Conservation (phyloP, 2,113 vertebrate species). For the Silurus asotus region DNA sequence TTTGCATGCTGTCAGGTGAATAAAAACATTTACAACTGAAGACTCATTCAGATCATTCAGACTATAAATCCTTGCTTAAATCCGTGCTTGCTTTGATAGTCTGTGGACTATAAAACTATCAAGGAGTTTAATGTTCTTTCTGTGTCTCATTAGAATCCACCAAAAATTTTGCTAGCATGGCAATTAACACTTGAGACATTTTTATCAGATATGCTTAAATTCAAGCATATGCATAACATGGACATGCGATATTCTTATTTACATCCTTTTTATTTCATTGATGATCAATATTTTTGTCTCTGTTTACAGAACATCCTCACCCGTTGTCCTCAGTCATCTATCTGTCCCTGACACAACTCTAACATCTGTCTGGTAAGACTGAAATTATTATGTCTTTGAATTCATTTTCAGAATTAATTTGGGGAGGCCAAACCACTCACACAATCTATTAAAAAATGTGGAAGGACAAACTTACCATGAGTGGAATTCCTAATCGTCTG, state of each 20-base stretch:
- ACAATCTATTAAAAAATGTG: background rate
- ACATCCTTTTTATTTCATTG: background rate
- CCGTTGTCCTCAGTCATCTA: conserved; percentile 23
- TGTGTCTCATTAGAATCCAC: background rate
- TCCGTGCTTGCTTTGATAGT: background rate
- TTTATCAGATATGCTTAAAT: background rate
- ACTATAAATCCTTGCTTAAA: background rate
- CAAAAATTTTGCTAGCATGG: background rate
- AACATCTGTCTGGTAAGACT: conserved; percentile 60
- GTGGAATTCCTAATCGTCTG: background rate
- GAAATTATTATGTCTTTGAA: background rate
- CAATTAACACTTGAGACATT: background rate
- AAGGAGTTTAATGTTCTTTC: background rate
- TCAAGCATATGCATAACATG: background rate
- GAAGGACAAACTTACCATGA: background rate
- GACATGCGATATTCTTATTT: background rate
- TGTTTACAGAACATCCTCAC: conserved; percentile 57
- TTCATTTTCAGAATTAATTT: background rate
- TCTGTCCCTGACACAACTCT: conserved; percentile 46
- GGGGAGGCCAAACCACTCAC: background rate
- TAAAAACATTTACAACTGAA: conserved; percentile 6
- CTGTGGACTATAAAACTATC: background rate
- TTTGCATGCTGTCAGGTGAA: conserved; percentile 1
- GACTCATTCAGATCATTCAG: background rate
- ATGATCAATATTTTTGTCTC: conserved; percentile 4